phyloP scores from a whole-genome alignment of 2,888 invertebrate genomes.

The Polietes domitor region DNA sequence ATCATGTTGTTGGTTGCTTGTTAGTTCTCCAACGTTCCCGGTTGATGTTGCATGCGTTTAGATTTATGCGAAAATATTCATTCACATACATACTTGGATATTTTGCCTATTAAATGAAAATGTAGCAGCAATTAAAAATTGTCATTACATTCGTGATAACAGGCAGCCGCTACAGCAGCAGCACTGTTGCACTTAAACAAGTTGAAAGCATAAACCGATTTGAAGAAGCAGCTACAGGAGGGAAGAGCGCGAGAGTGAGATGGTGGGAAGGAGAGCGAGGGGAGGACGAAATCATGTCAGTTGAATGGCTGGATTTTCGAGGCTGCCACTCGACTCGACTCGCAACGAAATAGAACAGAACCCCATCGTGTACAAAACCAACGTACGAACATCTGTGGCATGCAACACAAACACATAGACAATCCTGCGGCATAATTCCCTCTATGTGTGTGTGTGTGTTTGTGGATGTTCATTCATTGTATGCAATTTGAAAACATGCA shows the following conservation, averaged over 20 bases:
- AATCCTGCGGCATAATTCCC: background rate
- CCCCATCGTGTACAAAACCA: no score
- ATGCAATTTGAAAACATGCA: slow-evolving; percentile 9
- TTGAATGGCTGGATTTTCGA: background rate
- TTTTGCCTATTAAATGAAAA: slow-evolving; percentile 43
- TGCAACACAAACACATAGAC: background rate
- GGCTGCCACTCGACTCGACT: slow-evolving; percentile 6
- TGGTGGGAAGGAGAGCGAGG: no score
- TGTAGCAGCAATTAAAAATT: slow-evolving; percentile 47
- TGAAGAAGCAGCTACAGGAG: background rate
- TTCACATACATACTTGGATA: no score
- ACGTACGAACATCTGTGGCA: background rate
- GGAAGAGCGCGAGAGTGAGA: background rate
- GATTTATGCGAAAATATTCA: no score
- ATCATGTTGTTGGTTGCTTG: no score
- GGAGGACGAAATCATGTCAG: no score
- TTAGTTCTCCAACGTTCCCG: background rate
- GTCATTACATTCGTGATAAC: slow-evolving; percentile 49
- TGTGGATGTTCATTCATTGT: no score
- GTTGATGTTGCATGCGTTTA: background rate
- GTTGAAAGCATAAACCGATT: background rate
- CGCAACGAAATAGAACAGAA: slow-evolving; percentile 16
- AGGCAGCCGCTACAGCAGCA: background rate
- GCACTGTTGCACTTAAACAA: background rate
- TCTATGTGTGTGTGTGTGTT: background rate